Percentiles rank a stretch among this genome's conserved stretches.
phyloP scores from a whole-genome alignment of 2,797 vertebrate genomes.

The Lithobates pipiens region DNA sequence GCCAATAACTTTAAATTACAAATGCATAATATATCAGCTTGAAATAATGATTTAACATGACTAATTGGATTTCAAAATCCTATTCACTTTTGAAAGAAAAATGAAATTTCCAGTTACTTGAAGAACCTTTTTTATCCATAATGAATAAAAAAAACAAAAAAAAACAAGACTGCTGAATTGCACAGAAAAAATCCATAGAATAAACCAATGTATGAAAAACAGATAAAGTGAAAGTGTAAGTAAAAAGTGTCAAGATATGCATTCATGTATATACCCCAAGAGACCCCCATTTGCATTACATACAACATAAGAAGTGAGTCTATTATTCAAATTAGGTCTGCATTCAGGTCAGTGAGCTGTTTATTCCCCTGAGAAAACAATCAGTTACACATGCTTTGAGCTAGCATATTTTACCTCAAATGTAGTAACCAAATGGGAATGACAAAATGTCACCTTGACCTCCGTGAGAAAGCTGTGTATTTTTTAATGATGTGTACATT shows the following conservation, averaged over 20 bases:
- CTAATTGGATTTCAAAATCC: neutral
- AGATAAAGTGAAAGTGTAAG: neutral
- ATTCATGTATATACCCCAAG: neutral
- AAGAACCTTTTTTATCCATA: neutral
- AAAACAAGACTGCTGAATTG: neutral
- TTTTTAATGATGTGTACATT: neutral
- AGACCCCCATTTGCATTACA: neutral
- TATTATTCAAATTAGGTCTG: neutral
- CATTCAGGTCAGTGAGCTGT: neutral
- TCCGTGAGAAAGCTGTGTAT: neutral
- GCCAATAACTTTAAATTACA: conserved; percentile 5
- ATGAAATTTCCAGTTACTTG: neutral
- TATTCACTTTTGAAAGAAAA: conserved; percentile 3
- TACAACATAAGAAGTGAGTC: neutral
- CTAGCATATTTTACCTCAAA: neutral
- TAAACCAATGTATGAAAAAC: neutral
- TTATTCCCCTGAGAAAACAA: neutral
- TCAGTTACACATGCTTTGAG: neutral
- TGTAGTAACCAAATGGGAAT: neutral
- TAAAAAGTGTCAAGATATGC: neutral
- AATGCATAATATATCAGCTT: conserved; percentile 6
- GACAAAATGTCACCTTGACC: neutral
- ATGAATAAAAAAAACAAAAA: neutral
- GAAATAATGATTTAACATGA: conserved; percentile 2
- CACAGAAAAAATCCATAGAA: neutral